Percentiles rank a stretch among this genome's conserved stretches.
phyloP scores from a whole-genome alignment of 2,113 vertebrate species.

The Desmodus rotundus region DNA sequence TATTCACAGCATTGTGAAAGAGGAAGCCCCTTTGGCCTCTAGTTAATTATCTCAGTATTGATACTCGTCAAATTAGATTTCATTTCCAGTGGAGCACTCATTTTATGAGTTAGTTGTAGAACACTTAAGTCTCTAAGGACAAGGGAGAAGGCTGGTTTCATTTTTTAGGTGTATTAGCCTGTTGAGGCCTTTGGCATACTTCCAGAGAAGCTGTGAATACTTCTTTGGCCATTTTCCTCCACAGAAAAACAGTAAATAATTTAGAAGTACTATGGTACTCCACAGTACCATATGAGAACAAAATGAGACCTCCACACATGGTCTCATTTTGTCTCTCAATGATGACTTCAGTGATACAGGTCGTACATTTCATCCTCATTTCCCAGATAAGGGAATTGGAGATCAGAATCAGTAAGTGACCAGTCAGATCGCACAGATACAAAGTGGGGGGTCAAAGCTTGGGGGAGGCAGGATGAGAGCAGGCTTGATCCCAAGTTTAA shows the following conservation, averaged over 20 bases:
- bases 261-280: conserved; percentile 34
- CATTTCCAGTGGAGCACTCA: neutral
- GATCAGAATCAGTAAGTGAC: conserved; percentile 6
- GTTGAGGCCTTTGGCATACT: conserved; percentile 3
- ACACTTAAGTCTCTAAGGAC: conserved; percentile 22
- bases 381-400: neutral
- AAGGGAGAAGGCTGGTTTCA: conserved; percentile 7
- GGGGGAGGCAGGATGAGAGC: neutral
- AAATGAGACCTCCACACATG: conserved; percentile 52
- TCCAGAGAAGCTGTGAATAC: neutral
- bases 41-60: neutral
- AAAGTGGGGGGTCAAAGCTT: neutral
- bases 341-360: neutral
- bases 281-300: no score
- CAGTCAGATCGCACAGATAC: neutral
- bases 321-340: conserved; percentile 42
- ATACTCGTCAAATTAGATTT: conserved; percentile 24
- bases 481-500: neutral
- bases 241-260: conserved; percentile 38
- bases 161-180: neutral
- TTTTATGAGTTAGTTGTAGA: neutral
- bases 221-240: neutral
- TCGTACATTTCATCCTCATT: conserved; percentile 14
- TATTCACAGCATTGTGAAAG: neutral
- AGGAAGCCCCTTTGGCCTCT: neutral